Evolutionary conservation across 1,140 invertebrate genomes (phyloP).

Genomic region (Drosophila nigromelanica): DNA sequence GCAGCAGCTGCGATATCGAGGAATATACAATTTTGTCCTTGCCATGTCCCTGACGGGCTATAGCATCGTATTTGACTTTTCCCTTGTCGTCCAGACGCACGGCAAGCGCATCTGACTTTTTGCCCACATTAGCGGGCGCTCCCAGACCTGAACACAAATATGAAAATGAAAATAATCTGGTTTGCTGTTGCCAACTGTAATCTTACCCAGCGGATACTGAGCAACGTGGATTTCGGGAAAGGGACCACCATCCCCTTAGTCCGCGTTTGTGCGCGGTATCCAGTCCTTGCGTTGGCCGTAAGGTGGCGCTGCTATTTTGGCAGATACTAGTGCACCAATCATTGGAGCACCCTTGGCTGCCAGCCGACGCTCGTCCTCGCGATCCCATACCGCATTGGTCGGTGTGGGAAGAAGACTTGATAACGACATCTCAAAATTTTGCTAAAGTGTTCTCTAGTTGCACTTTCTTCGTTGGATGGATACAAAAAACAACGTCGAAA

Average conservation of each 20-base stretch:
- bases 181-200: background rate
- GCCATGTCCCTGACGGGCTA: constrained; percentile 96
- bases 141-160: constrained; percentile 87
- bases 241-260: constrained; percentile 97
- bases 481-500: constrained; percentile 21
- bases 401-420: constrained; percentile 92
- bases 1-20: constrained; percentile 96
- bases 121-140: constrained; percentile 87
- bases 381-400: constrained; percentile 92
- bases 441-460: background rate
- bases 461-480: constrained; percentile 9
- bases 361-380: constrained; percentile 92
- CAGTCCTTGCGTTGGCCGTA: constrained; percentile 98
- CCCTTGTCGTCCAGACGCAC: constrained; percentile 96
- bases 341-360: constrained; percentile 86
- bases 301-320: constrained; percentile 94
- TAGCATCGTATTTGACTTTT: constrained; percentile 98
- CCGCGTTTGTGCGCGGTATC: constrained; percentile 94
- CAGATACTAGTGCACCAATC: constrained; percentile 90
- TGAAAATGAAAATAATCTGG: background rate
- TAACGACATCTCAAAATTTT: constrained; percentile 66
- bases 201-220: constrained; percentile 95
- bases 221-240: constrained; percentile 99
- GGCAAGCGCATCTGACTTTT: constrained; percentile 93
- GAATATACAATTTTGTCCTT: constrained; percentile 99